These are phyloP conservation scores for Melanerpes aurifrons DNA, from an alignment of 2,113 vertebrate genomes.

Conservation along the genomic window DNA sequence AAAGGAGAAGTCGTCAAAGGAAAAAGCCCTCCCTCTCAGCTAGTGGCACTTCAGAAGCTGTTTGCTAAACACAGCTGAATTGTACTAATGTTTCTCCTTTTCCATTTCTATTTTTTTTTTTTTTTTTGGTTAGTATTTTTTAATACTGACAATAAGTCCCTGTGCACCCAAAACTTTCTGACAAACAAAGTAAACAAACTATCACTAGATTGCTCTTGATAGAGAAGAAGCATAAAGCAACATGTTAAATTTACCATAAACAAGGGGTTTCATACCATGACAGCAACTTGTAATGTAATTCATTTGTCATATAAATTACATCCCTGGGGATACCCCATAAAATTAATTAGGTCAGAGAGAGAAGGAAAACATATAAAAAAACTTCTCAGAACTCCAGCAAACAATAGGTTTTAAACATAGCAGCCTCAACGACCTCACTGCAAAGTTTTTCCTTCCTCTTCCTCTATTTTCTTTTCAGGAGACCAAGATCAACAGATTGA, in stretches of 20 bases:
- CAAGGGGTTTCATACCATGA: conserved; percentile 27
- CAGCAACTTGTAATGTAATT: conserved; percentile 54
- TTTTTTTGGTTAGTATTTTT: background rate
- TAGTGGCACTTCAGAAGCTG: background rate
- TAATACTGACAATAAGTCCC: background rate
- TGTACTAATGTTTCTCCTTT: background rate
- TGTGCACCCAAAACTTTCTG: background rate
- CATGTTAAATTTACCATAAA: conserved; percentile 51
- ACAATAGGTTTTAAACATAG: conserved; percentile 26
- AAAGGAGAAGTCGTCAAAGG: background rate
- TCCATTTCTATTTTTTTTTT: background rate
- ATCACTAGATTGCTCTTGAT: background rate
- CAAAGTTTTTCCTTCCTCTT: background rate
- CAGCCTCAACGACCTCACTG: background rate
- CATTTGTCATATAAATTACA: conserved; percentile 52
- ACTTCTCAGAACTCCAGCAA: conserved; percentile 49
- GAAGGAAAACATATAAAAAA: conserved; percentile 57
- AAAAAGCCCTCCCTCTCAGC: background rate
- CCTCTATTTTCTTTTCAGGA: background rate
- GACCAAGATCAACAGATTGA: background rate
- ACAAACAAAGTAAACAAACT: conserved; percentile 16
- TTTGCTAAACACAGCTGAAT: background rate
- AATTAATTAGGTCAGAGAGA: conserved; percentile 59
- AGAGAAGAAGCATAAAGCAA: background rate
- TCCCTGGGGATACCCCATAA: conserved; percentile 35